Evolutionary conservation across 2,888 invertebrate genomes (phyloP).

Genomic region (Diadegma fenestrale): DNA sequence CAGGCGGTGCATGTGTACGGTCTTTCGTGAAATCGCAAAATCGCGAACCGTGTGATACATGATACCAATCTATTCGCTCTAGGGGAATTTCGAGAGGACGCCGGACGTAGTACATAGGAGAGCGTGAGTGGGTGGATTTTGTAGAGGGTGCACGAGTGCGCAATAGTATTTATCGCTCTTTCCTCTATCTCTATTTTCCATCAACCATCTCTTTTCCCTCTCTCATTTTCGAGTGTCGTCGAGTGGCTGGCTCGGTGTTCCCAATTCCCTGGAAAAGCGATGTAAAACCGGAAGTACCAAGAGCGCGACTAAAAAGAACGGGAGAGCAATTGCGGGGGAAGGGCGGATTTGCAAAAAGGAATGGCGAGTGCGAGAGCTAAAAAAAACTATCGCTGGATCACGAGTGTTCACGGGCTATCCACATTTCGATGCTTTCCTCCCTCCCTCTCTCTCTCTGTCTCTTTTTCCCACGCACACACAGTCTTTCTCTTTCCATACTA

Average conservation of each 20-base stretch:
- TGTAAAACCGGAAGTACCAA: constrained; percentile 51
- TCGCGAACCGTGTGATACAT: constrained; percentile 34
- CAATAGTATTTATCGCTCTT: constrained; percentile 55
- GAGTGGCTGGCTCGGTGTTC: constrained; percentile 39
- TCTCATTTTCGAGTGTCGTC: constrained; percentile 49
- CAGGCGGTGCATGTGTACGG: constrained; percentile 21
- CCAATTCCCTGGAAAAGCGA: constrained; percentile 30
- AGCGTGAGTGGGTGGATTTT: constrained; percentile 36
- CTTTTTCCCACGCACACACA: neutral
- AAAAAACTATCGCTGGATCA: constrained; percentile 25
- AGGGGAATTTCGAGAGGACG: constrained; percentile 36
- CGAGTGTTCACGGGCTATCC: constrained; percentile 20
- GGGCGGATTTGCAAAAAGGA: neutral
- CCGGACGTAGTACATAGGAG: constrained; percentile 27
- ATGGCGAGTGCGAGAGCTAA: neutral
- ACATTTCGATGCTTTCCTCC: neutral
- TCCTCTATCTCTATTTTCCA: constrained; percentile 12
- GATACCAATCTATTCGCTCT: constrained; percentile 40
- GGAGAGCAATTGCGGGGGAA: neutral
- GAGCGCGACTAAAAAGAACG: constrained; percentile 16
- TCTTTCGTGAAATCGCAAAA: constrained; percentile 44
- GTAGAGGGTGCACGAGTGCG: constrained; percentile 19
- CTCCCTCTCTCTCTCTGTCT: neutral
- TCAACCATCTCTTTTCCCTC: neutral
- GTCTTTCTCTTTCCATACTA: constrained; percentile 37